phyloP scores from a whole-genome alignment of 2,888 invertebrate genomes.

The Marronus borbonicus region DNA sequence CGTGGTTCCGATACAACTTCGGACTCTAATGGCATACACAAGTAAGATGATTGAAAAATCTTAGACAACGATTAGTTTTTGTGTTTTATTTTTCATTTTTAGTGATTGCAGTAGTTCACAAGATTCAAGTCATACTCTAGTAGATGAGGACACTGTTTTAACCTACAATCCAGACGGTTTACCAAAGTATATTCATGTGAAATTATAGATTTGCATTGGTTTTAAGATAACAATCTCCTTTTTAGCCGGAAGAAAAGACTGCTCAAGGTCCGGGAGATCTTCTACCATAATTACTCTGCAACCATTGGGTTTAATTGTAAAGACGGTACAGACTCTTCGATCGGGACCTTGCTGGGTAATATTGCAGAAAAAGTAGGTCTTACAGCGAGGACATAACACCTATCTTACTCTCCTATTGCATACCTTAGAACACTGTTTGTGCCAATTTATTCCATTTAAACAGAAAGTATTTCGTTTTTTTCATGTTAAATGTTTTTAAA shows the following conservation, averaged over 20 bases:
- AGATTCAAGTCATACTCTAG: slow-evolving; percentile 69
- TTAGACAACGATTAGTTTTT: too few species aligned
- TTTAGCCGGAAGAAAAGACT: slow-evolving; percentile 72
- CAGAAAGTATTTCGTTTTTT: slow-evolving; percentile 38
- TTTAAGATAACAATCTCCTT: slow-evolving; percentile 54
- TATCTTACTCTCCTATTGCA: slow-evolving; percentile 13
- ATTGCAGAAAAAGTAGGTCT: slow-evolving; percentile 75
- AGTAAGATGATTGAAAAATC: slow-evolving; percentile 7
- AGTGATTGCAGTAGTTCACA: slow-evolving; percentile 67
- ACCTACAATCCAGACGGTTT: slow-evolving; percentile 58
- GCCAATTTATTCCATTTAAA: slow-evolving; percentile 48
- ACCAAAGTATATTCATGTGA: slow-evolving; percentile 56
- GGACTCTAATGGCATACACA: slow-evolving; percentile 59
- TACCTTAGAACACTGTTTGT: slow-evolving; percentile 37
- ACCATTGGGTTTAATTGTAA: slow-evolving; percentile 73
- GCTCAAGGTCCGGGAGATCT: slow-evolving; percentile 73
- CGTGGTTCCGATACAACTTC: slow-evolving; percentile 72
- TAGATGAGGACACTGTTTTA: slow-evolving; percentile 67
- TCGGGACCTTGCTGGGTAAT: slow-evolving; percentile 73
- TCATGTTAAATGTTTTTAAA: slow-evolving; percentile 20
- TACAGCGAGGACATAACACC: slow-evolving; percentile 42
- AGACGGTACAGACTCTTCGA: slow-evolving; percentile 70
- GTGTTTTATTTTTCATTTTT: slow-evolving; percentile 50
- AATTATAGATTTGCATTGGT: slow-evolving; percentile 16
- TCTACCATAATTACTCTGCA: slow-evolving; percentile 74